Base-by-base conservation (phyloP, 2,797 vertebrate genomes). In the Sus cebifrons region DNA sequence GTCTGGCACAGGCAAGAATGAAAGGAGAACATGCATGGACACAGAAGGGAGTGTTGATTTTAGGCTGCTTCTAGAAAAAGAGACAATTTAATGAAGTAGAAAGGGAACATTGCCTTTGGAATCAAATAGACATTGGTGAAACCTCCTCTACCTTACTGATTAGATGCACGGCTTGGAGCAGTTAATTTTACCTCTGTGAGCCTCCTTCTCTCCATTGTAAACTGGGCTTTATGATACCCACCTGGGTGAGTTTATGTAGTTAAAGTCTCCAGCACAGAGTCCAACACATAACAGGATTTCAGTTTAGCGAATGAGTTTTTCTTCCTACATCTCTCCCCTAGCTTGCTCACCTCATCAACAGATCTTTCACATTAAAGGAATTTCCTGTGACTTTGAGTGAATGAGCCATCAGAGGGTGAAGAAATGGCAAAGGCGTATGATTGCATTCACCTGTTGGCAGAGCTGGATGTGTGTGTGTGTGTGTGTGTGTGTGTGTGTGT, bases 1-100 rank as follows among this genome's bases (percentile, higher is more conserved):
- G 70, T 21, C 94, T n/a, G 9, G 75, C 54, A 49, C 3, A 74
- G 52, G 52, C 15, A 86, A 36, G 71, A 94, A 56, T 49, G n/a
- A 81, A 84, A 75, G 85, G 56, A 78, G 14, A 88, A 58, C 6
- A 29, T 14, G 11, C 13, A 2, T 5, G 23, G 77, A 56, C 20
- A 36, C 13, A 64, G 82, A 88, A 54, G 16, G 9, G 12, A 71
- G 27, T 44, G 40, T 56, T 67, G 78, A 16, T 70, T 94, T 85
- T 81, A 11, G 36, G n/a, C 25, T 70, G 54, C 52, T 86, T 94
- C 73, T 67, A 62, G 78, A 89, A 52, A 29, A 74, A 95, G 75
- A 60, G 56, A 4, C 36, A 58, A 58, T 25, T 40, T 8, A 60
- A 32, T 64, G 29, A 88, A 74, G 29, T 27, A 68, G 75, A 85